A percentile compares a stretch with the other conserved stretches of the same genome.
These are phyloP conservation scores for Neopelma chrysocephalum DNA, from an alignment of 2,797 vertebrate species.

Conservation along the genomic window DNA sequence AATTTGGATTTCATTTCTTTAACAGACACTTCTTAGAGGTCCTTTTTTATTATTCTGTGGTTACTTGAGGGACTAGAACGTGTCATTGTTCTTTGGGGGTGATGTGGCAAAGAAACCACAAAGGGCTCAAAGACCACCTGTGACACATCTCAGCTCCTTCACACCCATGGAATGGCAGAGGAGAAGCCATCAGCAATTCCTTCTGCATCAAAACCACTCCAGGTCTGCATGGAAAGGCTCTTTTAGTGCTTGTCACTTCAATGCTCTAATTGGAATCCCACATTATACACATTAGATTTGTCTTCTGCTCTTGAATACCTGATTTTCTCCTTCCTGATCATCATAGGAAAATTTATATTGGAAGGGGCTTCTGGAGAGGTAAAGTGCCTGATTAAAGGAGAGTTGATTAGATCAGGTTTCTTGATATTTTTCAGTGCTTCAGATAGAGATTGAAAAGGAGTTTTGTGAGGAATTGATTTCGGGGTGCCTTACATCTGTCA, in stretches of 20 bases:
- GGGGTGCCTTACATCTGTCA: not conserved
- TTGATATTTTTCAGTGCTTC: not conserved
- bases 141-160: not conserved
- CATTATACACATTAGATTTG: not conserved
- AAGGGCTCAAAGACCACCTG: not conserved
- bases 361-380: not conserved
- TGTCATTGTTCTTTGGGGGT: not conserved
- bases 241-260: not conserved
- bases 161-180: not conserved
- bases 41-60: not conserved
- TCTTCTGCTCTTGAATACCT: not conserved
- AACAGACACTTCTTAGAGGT: not conserved
- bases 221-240: not conserved
- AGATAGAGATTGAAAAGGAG: not conserved
- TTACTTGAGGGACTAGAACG: not conserved
- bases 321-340: not conserved
- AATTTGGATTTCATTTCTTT: not conserved
- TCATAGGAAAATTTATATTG: not conserved
- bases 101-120: not conserved
- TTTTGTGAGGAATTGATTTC: not conserved
- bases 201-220: not conserved
- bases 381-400: not conserved
- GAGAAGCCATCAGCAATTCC: not conserved
- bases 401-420: not conserved
- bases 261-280: not conserved